These are phyloP conservation scores for Xyrichtys novacula DNA, from an alignment of 2,797 vertebrate species.

Conservation along the genomic window DNA sequence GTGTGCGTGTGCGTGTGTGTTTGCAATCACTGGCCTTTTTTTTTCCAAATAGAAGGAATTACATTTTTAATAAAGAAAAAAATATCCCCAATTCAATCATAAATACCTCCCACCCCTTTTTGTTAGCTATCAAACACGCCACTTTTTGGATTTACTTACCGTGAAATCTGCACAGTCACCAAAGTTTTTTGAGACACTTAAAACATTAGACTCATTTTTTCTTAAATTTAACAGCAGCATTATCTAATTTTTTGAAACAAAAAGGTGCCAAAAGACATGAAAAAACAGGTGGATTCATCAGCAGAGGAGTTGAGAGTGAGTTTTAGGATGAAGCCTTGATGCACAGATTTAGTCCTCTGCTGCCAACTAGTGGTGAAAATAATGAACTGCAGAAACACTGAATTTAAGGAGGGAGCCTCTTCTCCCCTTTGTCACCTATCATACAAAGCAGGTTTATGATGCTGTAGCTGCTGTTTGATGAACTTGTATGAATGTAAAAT, in stretches of 20 bases:
- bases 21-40: slow-evolving; percentile 1
- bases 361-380: slow-evolving; percentile 75
- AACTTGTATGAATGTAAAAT: background rate
- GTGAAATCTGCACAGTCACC: background rate
- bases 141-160: background rate
- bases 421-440: background rate
- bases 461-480: background rate
- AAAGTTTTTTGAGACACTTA: too few species aligned
- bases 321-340: background rate
- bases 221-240: background rate
- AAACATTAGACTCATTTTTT: background rate
- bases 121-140: background rate
- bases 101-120: background rate
- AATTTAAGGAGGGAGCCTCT: background rate
- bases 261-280: slow-evolving; percentile 33
- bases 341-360: slow-evolving; percentile 76
- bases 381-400: slow-evolving; percentile 32
- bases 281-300: slow-evolving; percentile 20
- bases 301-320: slow-evolving; percentile 28
- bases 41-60: too few species aligned
- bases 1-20: slow-evolving; percentile 15
- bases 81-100: background rate
- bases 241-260: slow-evolving; percentile 9
- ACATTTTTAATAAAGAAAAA: background rate
- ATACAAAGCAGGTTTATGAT: slow-evolving; percentile 1